Evolutionary conservation across 2,113 vertebrate species (phyloP).

Genomic region (Dipodomys merriami): DNA sequence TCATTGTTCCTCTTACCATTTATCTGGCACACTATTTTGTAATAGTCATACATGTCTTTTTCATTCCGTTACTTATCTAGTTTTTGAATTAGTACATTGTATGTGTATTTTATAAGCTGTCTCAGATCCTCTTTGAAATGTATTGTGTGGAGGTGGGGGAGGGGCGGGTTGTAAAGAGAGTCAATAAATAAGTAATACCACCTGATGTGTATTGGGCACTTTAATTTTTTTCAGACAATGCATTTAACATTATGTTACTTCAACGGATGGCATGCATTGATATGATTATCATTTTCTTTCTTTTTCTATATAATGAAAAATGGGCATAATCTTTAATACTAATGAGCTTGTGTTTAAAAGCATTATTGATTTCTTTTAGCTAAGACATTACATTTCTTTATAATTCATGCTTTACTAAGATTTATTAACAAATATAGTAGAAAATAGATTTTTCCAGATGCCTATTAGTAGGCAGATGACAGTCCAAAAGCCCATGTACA

Average conservation of each 20-base stretch:
- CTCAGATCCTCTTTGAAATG: conserved; percentile 27
- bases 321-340: conserved; percentile 75
- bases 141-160: neutral
- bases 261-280: conserved; percentile 46
- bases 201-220: conserved; percentile 25
- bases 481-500: neutral
- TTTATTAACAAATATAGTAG: conserved; percentile 73
- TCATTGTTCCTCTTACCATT: conserved; percentile 51
- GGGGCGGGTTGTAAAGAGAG: neutral
- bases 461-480: conserved; percentile 15
- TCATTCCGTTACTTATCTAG: conserved; percentile 48
- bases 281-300: conserved; percentile 69
- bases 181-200: conserved; percentile 66
- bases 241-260: conserved; percentile 43
- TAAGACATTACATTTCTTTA: conserved; percentile 72
- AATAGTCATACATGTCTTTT: conserved; percentile 19
- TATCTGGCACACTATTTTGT: conserved; percentile 35
- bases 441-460: conserved; percentile 66
- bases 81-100: conserved; percentile 24
- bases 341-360: conserved; percentile 77
- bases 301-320: conserved; percentile 74
- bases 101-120: conserved; percentile 33
- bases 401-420: conserved; percentile 76
- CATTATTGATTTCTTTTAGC: conserved; percentile 76
- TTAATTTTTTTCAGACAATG: conserved; percentile 59